These are phyloP conservation scores for Calephelis virginiensis DNA, from an alignment of 1,140 invertebrate genomes.

Conservation along the genomic window DNA sequence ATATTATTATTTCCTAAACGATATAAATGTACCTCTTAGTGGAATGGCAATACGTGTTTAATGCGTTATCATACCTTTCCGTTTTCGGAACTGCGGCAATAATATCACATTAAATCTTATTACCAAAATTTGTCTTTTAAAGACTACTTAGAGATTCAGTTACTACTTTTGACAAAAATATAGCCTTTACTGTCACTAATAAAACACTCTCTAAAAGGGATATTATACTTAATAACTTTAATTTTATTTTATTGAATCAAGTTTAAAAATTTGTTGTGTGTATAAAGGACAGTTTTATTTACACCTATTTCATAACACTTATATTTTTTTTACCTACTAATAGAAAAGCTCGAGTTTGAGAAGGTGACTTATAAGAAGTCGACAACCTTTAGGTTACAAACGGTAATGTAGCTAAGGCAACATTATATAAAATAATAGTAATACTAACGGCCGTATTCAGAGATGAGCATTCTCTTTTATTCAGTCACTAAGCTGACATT, in stretches of 20 bases:
- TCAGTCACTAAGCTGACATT: too few species aligned
- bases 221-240: background rate
- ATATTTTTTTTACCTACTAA: conserved; percentile 47
- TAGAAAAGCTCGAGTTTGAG: conserved; percentile 71
- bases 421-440: background rate
- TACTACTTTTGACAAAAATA: background rate
- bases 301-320: conserved; percentile 3
- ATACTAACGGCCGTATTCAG: background rate
- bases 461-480: too few species aligned
- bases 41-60: conserved; percentile 22
- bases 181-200: background rate
- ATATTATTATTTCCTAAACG: conserved; percentile 16
- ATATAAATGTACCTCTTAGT: conserved; percentile 19
- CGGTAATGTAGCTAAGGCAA: conserved; percentile 25
- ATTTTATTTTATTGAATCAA: too few species aligned
- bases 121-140: background rate
- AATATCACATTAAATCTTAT: background rate
- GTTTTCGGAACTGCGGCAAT: too few species aligned
- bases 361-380: conserved; percentile 68
- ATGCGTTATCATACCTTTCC: too few species aligned
- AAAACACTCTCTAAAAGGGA: background rate
- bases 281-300: conserved; percentile 35
- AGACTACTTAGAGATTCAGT: background rate
- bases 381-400: conserved; percentile 55
- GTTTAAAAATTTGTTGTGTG: conserved; percentile 29